Base-by-base conservation (phyloP, 2,113 vertebrate species). In the Syrmaticus mikado region DNA sequence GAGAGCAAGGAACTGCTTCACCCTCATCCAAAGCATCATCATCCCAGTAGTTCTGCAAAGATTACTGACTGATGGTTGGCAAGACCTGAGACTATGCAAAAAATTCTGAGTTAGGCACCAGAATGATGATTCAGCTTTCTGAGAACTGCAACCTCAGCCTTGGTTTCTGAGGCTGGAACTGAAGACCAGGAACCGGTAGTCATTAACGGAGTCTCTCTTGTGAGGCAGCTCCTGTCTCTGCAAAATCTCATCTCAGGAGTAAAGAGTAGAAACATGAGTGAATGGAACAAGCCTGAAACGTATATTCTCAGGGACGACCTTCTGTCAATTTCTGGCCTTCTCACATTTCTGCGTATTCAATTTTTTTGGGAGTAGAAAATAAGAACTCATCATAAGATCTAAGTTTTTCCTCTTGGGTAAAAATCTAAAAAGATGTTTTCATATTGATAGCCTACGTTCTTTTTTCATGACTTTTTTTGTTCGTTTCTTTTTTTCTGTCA, bases 361-460 rank as follows among this genome's bases (percentile, higher is more conserved):
- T 11, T 87, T 78, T 82, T 75, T 10, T 2, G 6, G 3, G 2
- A 3, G 1, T n/a, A 2, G 30, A 7, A 53, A 27, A 76, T 76
- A 60, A 79, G 0, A 28, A 16, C 40, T 83, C 17, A 25, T 1
- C 6, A 7, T 9, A n/a, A 38, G 2, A 7, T 60, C 38, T 32
- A 81, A 58, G 2, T 13, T 30, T 46, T 67, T 24, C 7, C 22
- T 58, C 34, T 2, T 1, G 3, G 8, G 60, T 67, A 73, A 55
- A 24, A 10, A 22, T 77, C 87, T 73, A n/a, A 21, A 11, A 60
- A 24, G 3, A n/a, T 55, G 6, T 32, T 10, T 43, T 87, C 16
- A 18, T 53, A 71, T 3, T 38, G 7, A 30, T 65, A 10, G 34
- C 4, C 43, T 36, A 25, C 17, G 30, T 16, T 30, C 5, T 3